phyloP scores from a whole-genome alignment of 92 coral and sea anemone genomes.

The Plumapathes pennacea region DNA sequence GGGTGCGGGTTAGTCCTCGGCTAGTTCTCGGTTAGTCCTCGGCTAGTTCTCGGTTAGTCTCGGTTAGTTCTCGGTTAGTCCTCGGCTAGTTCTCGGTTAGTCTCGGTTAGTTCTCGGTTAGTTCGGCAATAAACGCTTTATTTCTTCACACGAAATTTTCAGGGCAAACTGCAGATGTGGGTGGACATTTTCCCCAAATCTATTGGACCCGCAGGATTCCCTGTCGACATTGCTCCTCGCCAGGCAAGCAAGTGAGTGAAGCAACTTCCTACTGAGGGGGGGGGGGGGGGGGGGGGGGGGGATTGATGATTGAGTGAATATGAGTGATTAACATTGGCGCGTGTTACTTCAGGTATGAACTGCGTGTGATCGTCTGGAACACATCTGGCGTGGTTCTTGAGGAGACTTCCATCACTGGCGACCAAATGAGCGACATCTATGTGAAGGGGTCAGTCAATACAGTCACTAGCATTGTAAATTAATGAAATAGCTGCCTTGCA shows the following conservation, averaged over 20 bases:
- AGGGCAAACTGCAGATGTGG: constrained; percentile 82
- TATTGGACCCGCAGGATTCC: constrained; percentile 47
- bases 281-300: no score
- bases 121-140: no score
- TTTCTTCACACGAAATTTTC: constrained; percentile 76
- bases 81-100: no score
- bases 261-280: neutral
- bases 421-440: constrained; percentile 92
- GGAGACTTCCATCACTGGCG: constrained; percentile 93
- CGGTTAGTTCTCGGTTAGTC: no score
- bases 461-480: neutral
- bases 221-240: constrained; percentile 61
- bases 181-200: constrained; percentile 90
- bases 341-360: constrained; percentile 70
- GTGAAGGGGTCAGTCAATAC: constrained; percentile 73
- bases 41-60: no score
- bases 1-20: no score
- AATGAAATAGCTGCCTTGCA: no score
- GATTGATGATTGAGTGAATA: no score
- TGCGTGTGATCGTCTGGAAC: constrained; percentile 90
- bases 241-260: constrained; percentile 55
- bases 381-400: constrained; percentile 83
- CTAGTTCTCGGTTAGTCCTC: no score
- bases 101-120: no score
- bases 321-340: no score